phyloP scores from a whole-genome alignment of 2,113 vertebrate species.

The Sander lucioperca region DNA sequence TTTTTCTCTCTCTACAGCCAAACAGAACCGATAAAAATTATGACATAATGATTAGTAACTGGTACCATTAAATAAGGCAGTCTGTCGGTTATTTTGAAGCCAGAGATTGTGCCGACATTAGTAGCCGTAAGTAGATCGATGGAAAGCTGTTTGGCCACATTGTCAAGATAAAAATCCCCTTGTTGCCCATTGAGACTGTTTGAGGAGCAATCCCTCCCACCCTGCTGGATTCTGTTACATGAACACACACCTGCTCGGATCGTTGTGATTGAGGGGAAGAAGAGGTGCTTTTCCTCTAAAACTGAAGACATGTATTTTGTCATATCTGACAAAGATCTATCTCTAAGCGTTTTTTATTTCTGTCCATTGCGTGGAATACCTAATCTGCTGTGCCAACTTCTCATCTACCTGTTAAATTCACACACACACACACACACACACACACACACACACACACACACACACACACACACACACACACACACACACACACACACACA shows the following conservation, averaged over 20 bases:
- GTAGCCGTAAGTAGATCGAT: conserved; percentile 40
- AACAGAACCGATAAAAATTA: conserved; percentile 40
- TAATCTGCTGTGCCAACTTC: conserved; percentile 71
- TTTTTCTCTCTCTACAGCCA: background rate
- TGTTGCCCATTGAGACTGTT: conserved; percentile 61
- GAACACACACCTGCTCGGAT: conserved; percentile 56
- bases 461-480: background rate
- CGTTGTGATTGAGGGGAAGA: conserved; percentile 38
- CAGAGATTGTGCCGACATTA: conserved; percentile 15
- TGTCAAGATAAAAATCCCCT: conserved; percentile 68
- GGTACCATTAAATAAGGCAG: conserved; percentile 26
- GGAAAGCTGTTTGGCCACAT: conserved; percentile 59
- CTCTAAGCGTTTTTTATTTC: conserved; percentile 20
- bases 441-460: conserved; percentile 33
- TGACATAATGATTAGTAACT: conserved; percentile 57
- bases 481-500: conserved; percentile 31
- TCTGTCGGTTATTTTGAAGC: conserved; percentile 30
- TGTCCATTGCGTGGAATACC: conserved; percentile 37
- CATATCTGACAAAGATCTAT: conserved; percentile 17
- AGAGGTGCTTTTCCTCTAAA: conserved; percentile 38
- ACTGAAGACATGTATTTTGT: conserved; percentile 34
- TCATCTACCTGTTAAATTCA: conserved; percentile 75
- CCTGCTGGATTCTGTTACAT: conserved; percentile 62
- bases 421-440: background rate
- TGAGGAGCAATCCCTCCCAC: conserved; percentile 67